A percentile compares a stretch with the other conserved stretches of the same genome.
Evolutionary conservation across 2,797 vertebrate species (phyloP).

Genomic region (Phylloscopus collybita): DNA sequence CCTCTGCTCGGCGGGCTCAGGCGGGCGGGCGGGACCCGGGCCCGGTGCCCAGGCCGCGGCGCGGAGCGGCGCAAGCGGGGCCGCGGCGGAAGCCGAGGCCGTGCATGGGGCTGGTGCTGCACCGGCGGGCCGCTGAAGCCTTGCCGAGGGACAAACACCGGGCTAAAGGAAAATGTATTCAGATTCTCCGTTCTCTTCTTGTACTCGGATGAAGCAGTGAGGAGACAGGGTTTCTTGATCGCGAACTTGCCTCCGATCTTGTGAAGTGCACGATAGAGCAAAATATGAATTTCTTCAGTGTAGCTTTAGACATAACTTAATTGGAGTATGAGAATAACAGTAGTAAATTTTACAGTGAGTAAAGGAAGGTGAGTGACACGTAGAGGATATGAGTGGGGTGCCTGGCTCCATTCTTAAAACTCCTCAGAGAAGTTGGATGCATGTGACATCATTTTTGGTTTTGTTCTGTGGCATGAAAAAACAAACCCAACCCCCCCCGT

Average conservation of each 20-base stretch:
- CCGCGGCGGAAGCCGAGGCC: neutral
- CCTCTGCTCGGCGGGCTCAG: neutral
- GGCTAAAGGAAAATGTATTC: fast-evolving
- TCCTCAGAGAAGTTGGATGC: neutral
- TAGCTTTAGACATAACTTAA: neutral
- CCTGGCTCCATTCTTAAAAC: neutral
- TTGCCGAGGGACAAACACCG: fast-evolving
- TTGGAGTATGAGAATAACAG: neutral
- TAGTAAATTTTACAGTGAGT: neutral
- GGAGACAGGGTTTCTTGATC: neutral
- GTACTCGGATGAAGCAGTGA: fast-evolving
- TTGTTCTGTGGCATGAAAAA: neutral
- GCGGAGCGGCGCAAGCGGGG: neutral
- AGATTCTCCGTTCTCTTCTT: fast-evolving
- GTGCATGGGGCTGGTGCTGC: neutral
- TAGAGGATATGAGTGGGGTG: neutral
- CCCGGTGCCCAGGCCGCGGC: neutral
- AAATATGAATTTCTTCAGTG: neutral
- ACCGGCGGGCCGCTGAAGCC: neutral
- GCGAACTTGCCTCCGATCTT: fast-evolving
- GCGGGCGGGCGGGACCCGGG: neutral
- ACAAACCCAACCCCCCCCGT: fast-evolving
- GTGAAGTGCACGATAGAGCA: too few species aligned
- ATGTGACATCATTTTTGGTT: neutral
- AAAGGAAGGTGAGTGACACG: neutral